These are phyloP conservation scores for Syngnathus floridae DNA, from an alignment of 2,113 vertebrate species.

Conservation along the genomic window DNA sequence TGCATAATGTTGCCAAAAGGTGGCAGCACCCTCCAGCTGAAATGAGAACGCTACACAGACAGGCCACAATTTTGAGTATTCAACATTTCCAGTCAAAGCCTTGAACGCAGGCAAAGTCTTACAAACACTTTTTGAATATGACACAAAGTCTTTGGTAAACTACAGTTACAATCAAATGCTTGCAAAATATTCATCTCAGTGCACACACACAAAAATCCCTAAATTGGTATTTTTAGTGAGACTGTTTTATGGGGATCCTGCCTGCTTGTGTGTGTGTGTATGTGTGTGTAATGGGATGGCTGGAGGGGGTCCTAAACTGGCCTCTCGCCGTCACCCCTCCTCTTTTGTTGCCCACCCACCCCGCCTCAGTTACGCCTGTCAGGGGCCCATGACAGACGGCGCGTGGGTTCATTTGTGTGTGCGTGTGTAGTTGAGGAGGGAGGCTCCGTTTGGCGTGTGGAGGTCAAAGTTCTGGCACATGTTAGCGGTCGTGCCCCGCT, in stretches of 20 bases:
- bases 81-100: not conserved
- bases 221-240: not conserved
- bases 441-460: slow-evolving; percentile 56
- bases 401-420: slow-evolving; percentile 52
- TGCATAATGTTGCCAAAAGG: slow-evolving; percentile 21
- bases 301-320: slow-evolving; percentile 51
- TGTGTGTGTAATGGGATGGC: slow-evolving; percentile 30
- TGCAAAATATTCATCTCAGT: no score
- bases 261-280: slow-evolving; percentile 8
- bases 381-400: slow-evolving; percentile 64
- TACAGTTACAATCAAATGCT: no score
- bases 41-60: not conserved
- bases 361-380: slow-evolving; percentile 61
- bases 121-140: not conserved
- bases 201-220: not conserved
- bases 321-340: not conserved
- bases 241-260: slow-evolving; percentile 36
- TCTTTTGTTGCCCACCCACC: slow-evolving; percentile 42
- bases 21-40: slow-evolving; percentile 40
- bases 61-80: not conserved
- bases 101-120: no score
- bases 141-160: no score
- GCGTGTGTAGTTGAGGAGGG: slow-evolving; percentile 10
- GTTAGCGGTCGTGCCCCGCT: slow-evolving; percentile 40
- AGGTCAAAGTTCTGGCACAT: slow-evolving; percentile 67